phyloP scores from a whole-genome alignment of 1,140 invertebrate species.

The Pantala flavescens region DNA sequence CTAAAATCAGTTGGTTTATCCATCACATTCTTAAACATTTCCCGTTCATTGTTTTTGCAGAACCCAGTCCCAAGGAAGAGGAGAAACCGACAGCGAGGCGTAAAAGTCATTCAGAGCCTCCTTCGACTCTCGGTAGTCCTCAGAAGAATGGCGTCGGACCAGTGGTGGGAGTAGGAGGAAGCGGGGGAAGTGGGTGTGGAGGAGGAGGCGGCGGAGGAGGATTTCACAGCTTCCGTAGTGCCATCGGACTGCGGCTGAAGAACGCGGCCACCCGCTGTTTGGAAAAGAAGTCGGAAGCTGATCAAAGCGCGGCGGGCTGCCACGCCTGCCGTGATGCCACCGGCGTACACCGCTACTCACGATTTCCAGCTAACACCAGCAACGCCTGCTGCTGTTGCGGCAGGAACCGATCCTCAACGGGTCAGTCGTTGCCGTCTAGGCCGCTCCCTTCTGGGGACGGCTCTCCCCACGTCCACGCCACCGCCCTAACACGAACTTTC shows the following conservation, averaged over 20 bases:
- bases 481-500: slow-evolving; percentile 28
- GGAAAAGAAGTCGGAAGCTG: slow-evolving; percentile 10
- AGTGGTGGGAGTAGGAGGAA: neutral
- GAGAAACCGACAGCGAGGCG: neutral
- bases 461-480: slow-evolving; percentile 28
- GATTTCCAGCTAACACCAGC: neutral
- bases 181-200: neutral
- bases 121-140: slow-evolving; percentile 16
- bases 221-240: slow-evolving; percentile 14
- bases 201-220: neutral
- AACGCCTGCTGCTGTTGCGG: slow-evolving; percentile 22
- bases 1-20: too few species aligned
- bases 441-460: slow-evolving; percentile 14
- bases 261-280: slow-evolving; percentile 7
- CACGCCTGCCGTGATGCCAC: slow-evolving; percentile 23
- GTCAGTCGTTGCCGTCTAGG: slow-evolving; percentile 12
- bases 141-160: slow-evolving; percentile 13
- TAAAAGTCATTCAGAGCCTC: slow-evolving; percentile 18
- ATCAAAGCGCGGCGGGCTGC: neutral
- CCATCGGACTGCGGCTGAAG: slow-evolving; percentile 13
- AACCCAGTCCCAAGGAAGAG: neutral
- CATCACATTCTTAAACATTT: too few species aligned
- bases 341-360: slow-evolving; percentile 28
- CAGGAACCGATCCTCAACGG: neutral
- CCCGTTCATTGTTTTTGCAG: neutral